Evolutionary conservation across 1,140 invertebrate species (phyloP).

Genomic region (Harpegnathos saltator): DNA sequence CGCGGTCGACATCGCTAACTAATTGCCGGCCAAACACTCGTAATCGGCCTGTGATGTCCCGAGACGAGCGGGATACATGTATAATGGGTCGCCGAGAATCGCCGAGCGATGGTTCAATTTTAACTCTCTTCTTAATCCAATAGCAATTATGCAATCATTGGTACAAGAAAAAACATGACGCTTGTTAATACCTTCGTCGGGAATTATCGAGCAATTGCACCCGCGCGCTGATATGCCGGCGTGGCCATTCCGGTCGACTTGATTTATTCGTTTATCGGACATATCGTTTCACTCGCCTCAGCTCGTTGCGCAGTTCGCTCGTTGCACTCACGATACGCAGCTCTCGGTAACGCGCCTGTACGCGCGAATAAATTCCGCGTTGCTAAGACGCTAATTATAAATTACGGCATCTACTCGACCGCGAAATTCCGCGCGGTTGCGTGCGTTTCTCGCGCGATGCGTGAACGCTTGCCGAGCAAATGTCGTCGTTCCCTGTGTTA

Average conservation of each 20-base stretch:
- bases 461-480: conserved; percentile 9
- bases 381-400: conserved; percentile 30
- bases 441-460: background rate
- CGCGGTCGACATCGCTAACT: too few species aligned
- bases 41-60: too few species aligned
- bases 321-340: too few species aligned
- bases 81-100: too few species aligned
- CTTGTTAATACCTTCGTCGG: background rate
- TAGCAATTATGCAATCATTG: background rate
- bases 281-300: background rate
- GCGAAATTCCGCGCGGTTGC: conserved; percentile 24
- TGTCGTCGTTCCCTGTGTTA: conserved; percentile 16
- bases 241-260: background rate
- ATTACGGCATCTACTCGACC: conserved; percentile 2
- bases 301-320: background rate
- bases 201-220: background rate
- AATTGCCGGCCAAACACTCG: too few species aligned
- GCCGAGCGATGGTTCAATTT: too few species aligned
- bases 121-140: background rate
- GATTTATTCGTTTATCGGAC: background rate
- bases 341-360: too few species aligned
- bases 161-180: background rate
- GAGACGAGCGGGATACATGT: too few species aligned
- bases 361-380: background rate
- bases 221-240: background rate